Evolutionary conservation across 2,113 vertebrate genomes (phyloP).

Genomic region (Chunga burmeisteri): DNA sequence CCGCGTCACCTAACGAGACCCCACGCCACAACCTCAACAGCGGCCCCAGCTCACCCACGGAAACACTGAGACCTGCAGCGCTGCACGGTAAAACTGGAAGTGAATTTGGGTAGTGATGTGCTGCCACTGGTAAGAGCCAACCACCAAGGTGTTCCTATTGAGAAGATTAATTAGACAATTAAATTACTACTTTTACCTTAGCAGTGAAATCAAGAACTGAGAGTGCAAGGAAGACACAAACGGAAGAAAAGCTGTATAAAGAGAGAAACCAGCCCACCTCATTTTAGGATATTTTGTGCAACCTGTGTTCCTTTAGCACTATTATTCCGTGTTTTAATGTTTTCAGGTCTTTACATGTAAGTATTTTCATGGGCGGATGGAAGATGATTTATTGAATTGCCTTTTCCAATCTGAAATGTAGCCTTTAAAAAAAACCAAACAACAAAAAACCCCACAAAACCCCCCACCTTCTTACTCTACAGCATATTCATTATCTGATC

Average conservation of each 20-base stretch:
- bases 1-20: background rate
- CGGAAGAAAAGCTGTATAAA: background rate
- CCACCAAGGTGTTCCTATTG: background rate
- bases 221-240: background rate
- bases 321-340: background rate
- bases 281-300: background rate
- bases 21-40: background rate
- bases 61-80: background rate
- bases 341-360: background rate
- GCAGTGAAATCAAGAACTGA: background rate
- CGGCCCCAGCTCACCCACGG: rapidly evolving
- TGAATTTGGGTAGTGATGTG: background rate
- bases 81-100: background rate
- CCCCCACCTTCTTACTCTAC: background rate
- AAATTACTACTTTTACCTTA: background rate
- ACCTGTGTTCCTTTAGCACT: background rate
- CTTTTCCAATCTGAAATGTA: background rate
- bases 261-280: background rate
- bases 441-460: background rate
- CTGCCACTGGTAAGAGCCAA: background rate
- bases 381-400: background rate
- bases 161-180: background rate
- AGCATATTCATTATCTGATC: slow-evolving; percentile 22
- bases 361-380: background rate
- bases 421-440: background rate